phyloP scores from a whole-genome alignment of 1,140 invertebrate species.

The Mycetomoellerius zeteki region DNA sequence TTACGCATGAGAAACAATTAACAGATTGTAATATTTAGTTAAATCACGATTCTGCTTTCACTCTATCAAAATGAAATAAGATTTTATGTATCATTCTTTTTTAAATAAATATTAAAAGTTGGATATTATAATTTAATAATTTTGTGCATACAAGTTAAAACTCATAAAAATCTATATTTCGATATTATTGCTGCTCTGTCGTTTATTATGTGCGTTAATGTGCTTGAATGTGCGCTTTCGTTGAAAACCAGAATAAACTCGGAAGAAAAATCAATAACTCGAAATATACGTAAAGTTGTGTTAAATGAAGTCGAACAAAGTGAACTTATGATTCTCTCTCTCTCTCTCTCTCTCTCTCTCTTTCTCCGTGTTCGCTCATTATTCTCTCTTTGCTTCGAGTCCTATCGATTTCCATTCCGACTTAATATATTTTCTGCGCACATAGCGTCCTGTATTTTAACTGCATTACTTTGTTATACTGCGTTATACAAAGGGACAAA shows the following conservation, averaged over 20 bases:
- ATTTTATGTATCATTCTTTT: background rate
- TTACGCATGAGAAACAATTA: background rate
- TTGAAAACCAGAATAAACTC: background rate
- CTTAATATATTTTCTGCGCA: background rate
- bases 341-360: background rate
- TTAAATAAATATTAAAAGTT: background rate
- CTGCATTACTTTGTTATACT: conserved; percentile 6
- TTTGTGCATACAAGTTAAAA: background rate
- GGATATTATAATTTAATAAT: background rate
- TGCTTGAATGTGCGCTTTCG: background rate
- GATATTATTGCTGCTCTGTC: background rate
- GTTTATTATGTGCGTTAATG: background rate
- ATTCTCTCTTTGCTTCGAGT: background rate
- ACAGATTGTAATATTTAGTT: background rate
- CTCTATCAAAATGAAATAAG: background rate
- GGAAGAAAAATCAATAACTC: conserved; percentile 10
- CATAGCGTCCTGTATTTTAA: background rate
- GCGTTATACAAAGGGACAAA: background rate
- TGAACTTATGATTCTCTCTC: background rate
- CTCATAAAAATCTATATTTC: background rate
- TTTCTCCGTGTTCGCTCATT: background rate
- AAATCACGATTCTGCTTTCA: background rate
- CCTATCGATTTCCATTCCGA: background rate
- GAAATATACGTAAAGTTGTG: conserved; percentile 25
- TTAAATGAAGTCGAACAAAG: background rate